Evolutionary conservation across 2,888 invertebrate species (phyloP).

Genomic region (Pemphredon lugubris): DNA sequence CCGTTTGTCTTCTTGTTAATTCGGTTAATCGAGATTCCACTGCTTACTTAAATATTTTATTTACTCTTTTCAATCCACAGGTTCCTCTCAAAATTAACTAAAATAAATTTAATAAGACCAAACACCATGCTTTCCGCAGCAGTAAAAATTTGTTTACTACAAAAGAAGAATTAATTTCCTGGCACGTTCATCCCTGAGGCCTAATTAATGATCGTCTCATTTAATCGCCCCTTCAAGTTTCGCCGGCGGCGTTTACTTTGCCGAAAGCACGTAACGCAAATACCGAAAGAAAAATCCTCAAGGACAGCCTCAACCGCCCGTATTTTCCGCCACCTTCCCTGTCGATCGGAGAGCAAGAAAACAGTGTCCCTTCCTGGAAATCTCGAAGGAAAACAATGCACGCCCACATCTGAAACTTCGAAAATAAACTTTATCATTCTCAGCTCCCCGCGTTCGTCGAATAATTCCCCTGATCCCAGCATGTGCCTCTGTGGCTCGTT

Average conservation of each 20-base stretch:
- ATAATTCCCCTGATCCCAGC: conserved; percentile 22
- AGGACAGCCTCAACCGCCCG: not conserved
- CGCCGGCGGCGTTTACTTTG: not conserved
- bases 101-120: too few relatives aligned
- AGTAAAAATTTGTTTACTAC: too few relatives aligned
- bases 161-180: too few relatives aligned
- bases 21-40: too few relatives aligned
- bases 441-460: conserved; percentile 17
- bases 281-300: not conserved
- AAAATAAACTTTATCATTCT: conserved; percentile 34
- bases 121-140: too few relatives aligned
- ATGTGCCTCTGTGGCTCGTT: too few relatives aligned
- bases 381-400: conserved; percentile 31
- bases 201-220: too few relatives aligned
- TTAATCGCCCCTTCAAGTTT: not conserved
- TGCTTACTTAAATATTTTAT: too few relatives aligned
- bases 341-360: conserved; percentile 15
- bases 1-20: too few relatives aligned
- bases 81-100: too few relatives aligned
- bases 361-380: conserved; percentile 15
- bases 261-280: not conserved
- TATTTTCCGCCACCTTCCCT: conserved; percentile 1
- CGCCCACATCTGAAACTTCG: not conserved
- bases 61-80: too few relatives aligned
- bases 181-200: too few relatives aligned